A percentile compares a stretch with the other conserved stretches of the same genome.
phyloP scores from a whole-genome alignment of 2,888 invertebrate genomes.

The Hybos culiciformis region DNA sequence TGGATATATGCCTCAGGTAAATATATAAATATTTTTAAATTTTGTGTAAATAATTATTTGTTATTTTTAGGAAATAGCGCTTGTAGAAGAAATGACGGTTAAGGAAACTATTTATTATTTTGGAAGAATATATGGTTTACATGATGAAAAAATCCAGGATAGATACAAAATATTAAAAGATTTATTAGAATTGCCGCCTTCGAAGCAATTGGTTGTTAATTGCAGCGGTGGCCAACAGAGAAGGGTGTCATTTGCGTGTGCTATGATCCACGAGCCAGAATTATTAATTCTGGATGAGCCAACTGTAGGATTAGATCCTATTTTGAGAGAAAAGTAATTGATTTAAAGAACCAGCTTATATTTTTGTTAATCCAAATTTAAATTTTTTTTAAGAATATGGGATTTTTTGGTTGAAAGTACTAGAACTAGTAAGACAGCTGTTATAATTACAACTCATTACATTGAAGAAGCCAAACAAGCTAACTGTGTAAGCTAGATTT shows the following conservation, averaged over 20 bases:
- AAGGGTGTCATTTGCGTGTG: constrained; percentile 76
- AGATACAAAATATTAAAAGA: constrained; percentile 53
- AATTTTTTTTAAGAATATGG: constrained; percentile 60
- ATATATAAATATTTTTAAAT: neutral
- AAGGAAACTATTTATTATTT: constrained; percentile 76
- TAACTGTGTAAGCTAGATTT: constrained; percentile 45
- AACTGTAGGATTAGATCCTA: constrained; percentile 86
- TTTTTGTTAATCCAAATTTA: neutral
- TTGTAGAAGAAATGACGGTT: constrained; percentile 67
- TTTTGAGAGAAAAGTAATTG: constrained; percentile 62
- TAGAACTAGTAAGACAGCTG: constrained; percentile 53
- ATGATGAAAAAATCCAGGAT: constrained; percentile 45
- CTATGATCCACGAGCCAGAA: constrained; percentile 77
- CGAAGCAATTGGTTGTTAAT: constrained; percentile 48
- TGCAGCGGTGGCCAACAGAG: constrained; percentile 85
- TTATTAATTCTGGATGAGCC: constrained; percentile 84
- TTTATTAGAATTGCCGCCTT: constrained; percentile 63
- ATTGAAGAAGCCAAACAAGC: constrained; percentile 84
- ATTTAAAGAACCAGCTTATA: neutral
- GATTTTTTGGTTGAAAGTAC: constrained; percentile 63
- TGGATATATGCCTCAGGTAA: constrained; percentile 76
- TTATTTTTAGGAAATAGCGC: constrained; percentile 52
- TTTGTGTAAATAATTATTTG: neutral
- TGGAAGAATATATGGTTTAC: constrained; percentile 71
- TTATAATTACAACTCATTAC: constrained; percentile 89